phyloP scores from a whole-genome alignment of 2,888 invertebrate genomes.

The Acleris holmiana region DNA sequence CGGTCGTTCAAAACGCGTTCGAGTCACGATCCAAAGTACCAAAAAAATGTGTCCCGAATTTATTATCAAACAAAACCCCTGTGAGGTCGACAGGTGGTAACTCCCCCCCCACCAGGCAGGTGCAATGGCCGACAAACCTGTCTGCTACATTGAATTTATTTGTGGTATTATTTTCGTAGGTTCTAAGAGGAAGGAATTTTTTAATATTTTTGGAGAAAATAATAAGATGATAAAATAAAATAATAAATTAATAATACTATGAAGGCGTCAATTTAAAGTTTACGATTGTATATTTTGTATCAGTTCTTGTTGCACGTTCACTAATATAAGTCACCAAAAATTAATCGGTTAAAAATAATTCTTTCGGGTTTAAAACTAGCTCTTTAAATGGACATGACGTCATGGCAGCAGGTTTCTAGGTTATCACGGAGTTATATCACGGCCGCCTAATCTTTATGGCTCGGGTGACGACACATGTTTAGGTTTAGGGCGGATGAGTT shows the following conservation, averaged over 20 bases:
- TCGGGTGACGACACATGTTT: constrained; percentile 31
- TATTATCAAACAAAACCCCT: constrained; percentile 36
- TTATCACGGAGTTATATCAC: constrained; percentile 35
- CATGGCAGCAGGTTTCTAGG: constrained; percentile 26
- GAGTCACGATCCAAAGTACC: constrained; percentile 25
- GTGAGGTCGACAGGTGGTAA: constrained; percentile 59
- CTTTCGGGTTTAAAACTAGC: neutral
- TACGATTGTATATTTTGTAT: too few relatives aligned
- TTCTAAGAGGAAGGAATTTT: constrained; percentile 1
- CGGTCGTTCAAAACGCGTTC: constrained; percentile 19
- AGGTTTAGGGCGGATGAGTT: constrained; percentile 34
- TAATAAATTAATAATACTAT: too few relatives aligned
- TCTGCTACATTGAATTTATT: constrained; percentile 36
- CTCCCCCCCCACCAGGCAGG: constrained; percentile 49
- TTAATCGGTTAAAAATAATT: too few relatives aligned
- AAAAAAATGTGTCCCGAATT: constrained; percentile 38
- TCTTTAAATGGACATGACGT: constrained; percentile 20
- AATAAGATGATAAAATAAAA: too few relatives aligned
- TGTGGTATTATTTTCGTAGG: constrained; percentile 19
- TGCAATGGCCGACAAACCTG: constrained; percentile 58
- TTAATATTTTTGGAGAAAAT: too few relatives aligned
- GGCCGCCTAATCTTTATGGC: constrained; percentile 34
- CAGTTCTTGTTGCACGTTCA: too few relatives aligned
- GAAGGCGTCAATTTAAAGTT: too few relatives aligned
- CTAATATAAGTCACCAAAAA: too few relatives aligned